Evolutionary conservation across 2,797 vertebrate species (phyloP).

Genomic region (Euthynnus affinis): DNA sequence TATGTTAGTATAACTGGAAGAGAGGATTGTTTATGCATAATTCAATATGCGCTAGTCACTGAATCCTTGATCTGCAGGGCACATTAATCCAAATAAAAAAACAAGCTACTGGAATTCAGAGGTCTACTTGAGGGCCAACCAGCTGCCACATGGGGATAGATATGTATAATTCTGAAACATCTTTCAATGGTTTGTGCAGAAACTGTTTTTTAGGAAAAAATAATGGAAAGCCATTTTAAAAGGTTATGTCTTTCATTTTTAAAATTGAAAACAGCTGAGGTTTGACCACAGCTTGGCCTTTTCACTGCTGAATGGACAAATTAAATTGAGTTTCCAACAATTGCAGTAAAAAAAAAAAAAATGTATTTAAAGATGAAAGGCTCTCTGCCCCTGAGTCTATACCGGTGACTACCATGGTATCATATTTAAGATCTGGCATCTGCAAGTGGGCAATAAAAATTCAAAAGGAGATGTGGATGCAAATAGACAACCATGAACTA

Average conservation of each 20-base stretch:
- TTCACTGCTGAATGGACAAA: conserved; percentile 35
- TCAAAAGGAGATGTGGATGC: not conserved
- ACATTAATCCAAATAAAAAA: conserved; percentile 25
- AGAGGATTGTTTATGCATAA: not conserved
- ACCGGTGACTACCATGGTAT: not conserved
- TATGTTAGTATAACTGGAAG: not conserved
- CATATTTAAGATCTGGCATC: conserved; percentile 13
- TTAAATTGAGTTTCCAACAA: conserved; percentile 21
- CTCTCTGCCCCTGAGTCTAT: not conserved
- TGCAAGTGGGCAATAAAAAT: not conserved
- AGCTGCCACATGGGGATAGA: conserved; percentile 17
- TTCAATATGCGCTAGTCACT: conserved; percentile 7
- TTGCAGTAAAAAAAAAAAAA: not conserved
- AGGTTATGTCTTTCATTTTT: conserved; percentile 49
- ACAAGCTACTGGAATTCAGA: not conserved
- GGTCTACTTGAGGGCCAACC: conserved; percentile 26
- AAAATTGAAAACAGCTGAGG: conserved; percentile 16
- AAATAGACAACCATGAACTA: not conserved
- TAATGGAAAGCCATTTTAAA: conserved; percentile 44
- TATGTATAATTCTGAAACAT: conserved; percentile 21
- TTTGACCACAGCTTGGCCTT: conserved; percentile 46
- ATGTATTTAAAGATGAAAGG: conserved; percentile 8
- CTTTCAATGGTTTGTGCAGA: conserved; percentile 1
- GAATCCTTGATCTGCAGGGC: conserved; percentile 23
- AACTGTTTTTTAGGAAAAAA: conserved; percentile 3